Evolutionary conservation across 2,797 vertebrate genomes (phyloP).

Genomic region (Epinephelus coioides): DNA sequence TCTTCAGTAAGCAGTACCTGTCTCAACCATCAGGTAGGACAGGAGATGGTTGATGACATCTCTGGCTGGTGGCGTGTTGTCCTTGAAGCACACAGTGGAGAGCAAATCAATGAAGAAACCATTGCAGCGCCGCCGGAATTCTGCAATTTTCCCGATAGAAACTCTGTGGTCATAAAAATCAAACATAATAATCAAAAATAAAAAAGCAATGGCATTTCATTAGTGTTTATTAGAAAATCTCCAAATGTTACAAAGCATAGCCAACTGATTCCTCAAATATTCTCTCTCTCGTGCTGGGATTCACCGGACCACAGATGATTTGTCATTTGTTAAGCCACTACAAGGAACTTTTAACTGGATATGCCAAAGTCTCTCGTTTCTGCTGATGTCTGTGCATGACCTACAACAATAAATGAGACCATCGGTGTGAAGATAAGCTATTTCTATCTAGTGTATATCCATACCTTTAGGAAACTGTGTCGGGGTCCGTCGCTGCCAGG

Average conservation of each 20-base stretch:
- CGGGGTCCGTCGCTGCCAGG: too few species aligned
- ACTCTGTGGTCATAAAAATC: slow-evolving; percentile 26
- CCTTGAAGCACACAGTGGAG: slow-evolving; percentile 89
- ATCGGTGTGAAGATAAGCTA: too few species aligned
- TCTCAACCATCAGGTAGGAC: slow-evolving; percentile 58
- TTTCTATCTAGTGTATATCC: too few species aligned
- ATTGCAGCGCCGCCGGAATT: slow-evolving; percentile 78
- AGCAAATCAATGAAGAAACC: slow-evolving; percentile 88
- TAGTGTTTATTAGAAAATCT: not conserved
- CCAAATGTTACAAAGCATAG: not conserved
- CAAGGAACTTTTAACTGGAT: too few species aligned
- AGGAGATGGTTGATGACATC: slow-evolving; percentile 45
- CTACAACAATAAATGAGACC: too few species aligned
- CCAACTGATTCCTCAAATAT: not conserved
- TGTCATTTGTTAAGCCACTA: too few species aligned
- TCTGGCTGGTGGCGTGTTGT: slow-evolving; percentile 70
- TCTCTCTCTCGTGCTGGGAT: too few species aligned
- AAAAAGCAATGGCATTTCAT: not conserved
- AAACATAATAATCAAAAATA: not conserved
- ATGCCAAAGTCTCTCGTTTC: too few species aligned
- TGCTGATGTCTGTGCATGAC: too few species aligned
- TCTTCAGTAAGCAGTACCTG: slow-evolving; percentile 35
- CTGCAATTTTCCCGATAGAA: slow-evolving; percentile 38
- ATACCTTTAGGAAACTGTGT: too few species aligned
- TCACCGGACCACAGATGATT: too few species aligned